A percentile compares a stretch with the other conserved stretches of the same genome.
phyloP scores from a whole-genome alignment of 2,888 invertebrate genomes.

The Cylloceria caligata region DNA sequence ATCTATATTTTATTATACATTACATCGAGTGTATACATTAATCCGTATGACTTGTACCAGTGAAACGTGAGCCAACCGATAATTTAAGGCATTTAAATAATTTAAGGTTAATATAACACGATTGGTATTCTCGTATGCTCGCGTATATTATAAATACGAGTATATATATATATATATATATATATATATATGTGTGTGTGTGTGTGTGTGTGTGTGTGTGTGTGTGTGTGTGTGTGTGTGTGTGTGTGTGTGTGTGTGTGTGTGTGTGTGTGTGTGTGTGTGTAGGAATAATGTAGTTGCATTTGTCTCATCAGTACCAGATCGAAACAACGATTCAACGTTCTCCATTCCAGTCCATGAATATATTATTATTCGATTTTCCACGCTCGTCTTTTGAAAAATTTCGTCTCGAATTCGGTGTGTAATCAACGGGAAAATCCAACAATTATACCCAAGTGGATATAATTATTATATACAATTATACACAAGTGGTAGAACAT shows the following conservation, averaged over 20 bases:
- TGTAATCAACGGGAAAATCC: conserved; percentile 50
- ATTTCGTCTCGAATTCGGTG: not conserved
- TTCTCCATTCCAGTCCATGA: conserved; percentile 47
- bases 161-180: too few species aligned
- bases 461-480: too few species aligned
- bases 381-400: conserved; percentile 44
- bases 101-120: conserved; percentile 50
- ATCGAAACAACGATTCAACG: conserved; percentile 48
- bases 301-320: conserved; percentile 15
- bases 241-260: conserved; percentile 28
- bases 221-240: not conserved
- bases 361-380: conserved; percentile 57
- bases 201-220: conserved; percentile 6
- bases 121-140: not conserved
- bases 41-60: conserved; percentile 39
- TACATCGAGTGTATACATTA: conserved; percentile 56
- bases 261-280: not conserved
- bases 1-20: conserved; percentile 42
- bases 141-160: conserved; percentile 5
- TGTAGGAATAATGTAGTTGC: conserved; percentile 37
- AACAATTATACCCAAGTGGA: conserved; percentile 63
- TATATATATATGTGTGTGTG: not conserved
- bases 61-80: conserved; percentile 39
- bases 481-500: not conserved
- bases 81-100: conserved; percentile 60